These are phyloP conservation scores for Aporophyla lueneburgensis DNA, from an alignment of 2,888 invertebrate genomes.

Conservation along the genomic window DNA sequence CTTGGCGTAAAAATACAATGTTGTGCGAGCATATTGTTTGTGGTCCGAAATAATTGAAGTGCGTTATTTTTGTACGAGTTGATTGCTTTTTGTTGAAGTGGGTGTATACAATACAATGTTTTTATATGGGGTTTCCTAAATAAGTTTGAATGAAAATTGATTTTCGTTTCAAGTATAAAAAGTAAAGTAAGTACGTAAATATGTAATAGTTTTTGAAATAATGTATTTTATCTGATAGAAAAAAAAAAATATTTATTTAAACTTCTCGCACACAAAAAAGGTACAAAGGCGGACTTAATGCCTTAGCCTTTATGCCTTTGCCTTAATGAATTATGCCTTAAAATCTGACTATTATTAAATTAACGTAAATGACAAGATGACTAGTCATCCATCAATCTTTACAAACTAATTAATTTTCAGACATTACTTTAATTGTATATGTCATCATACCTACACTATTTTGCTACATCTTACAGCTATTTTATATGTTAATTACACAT, in stretches of 20 bases:
- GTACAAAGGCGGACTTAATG: too few relatives aligned
- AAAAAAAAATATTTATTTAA: too few relatives aligned
- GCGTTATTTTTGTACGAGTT: constrained; percentile 15
- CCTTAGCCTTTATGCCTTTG: too few relatives aligned
- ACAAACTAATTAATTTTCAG: not conserved
- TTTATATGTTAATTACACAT: too few relatives aligned
- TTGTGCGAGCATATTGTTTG: constrained; percentile 29
- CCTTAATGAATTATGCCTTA: too few relatives aligned
- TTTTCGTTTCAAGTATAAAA: not conserved
- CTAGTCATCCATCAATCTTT: too few relatives aligned
- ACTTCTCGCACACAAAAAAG: too few relatives aligned
- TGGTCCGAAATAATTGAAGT: constrained; percentile 7
- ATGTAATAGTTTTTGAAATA: not conserved
- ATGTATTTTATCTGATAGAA: not conserved
- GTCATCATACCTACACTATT: not conserved
- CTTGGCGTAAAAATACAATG: constrained; percentile 57
- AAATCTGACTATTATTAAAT: not conserved
- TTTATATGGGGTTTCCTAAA: not conserved
- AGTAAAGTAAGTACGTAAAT: not conserved
- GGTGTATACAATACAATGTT: not conserved
- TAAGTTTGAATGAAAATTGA: too few relatives aligned
- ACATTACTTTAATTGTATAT: not conserved
- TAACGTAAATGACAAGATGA: not conserved
- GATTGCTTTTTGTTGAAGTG: not conserved
- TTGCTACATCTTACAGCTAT: too few relatives aligned